Evolutionary conservation across 53 echinoderm and acorn worm genomes (phyloP).

Genomic region (Arbacia lixula): DNA sequence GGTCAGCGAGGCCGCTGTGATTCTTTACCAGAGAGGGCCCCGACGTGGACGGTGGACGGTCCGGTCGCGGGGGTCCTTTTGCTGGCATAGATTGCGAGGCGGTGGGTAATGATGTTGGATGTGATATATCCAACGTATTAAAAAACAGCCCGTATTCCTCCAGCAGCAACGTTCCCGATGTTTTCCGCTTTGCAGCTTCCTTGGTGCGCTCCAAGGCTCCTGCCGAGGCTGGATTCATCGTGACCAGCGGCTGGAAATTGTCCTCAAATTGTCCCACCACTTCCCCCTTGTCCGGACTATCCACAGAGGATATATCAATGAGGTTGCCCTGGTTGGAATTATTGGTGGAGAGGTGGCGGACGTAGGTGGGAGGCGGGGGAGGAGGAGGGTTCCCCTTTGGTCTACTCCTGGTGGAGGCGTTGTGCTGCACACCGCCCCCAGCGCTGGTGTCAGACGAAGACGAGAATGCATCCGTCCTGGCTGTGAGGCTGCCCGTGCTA

Average conservation of each 20-base stretch:
- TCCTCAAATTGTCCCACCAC: constrained; percentile 43
- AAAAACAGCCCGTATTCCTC: constrained; percentile 49
- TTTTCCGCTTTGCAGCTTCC: constrained; percentile 4
- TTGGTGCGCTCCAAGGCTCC: not conserved
- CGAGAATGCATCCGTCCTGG: not conserved
- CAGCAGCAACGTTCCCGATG: not conserved
- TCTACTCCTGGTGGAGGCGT: constrained; percentile 6
- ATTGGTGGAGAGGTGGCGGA: constrained; percentile 37
- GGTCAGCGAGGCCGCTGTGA: constrained; percentile 3
- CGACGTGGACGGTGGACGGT: not conserved
- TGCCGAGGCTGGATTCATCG: not conserved
- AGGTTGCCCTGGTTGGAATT: constrained; percentile 41
- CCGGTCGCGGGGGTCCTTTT: too few species aligned
- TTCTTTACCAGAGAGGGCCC: not conserved
- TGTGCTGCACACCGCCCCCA: not conserved
- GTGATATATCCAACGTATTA: constrained; percentile 25
- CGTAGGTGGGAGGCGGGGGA: constrained; percentile 29
- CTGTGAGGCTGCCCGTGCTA: constrained; percentile 41
- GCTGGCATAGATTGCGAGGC: not conserved
- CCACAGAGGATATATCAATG: constrained; percentile 25
- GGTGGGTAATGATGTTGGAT: constrained; percentile 5
- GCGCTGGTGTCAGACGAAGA: not conserved
- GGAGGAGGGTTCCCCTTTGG: constrained; percentile 22
- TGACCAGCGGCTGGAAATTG: constrained; percentile 32
- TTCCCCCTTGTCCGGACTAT: constrained; percentile 5